Base-by-base conservation (phyloP, 2,888 invertebrate species). In the Sminthurinus aureus region DNA sequence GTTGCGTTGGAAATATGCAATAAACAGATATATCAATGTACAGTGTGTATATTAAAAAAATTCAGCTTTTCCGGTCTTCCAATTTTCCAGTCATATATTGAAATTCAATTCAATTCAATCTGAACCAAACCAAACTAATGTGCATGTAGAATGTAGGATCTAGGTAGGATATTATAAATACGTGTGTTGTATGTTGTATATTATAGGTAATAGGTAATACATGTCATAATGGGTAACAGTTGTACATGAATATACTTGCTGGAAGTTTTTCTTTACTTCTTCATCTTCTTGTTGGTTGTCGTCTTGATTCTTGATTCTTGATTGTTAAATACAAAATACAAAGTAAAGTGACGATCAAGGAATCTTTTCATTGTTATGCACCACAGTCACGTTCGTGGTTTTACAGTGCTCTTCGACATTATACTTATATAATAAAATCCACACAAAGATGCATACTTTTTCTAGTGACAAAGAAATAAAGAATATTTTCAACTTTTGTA, bases 361-460 rank as follows among this genome's bases (percentile, higher is more conserved):
- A 74, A 81, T 81, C 73, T 52, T 74, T 81, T 64, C 73, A 73
- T 84, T 81, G 73, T 76, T 84, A 52, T 81, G 81, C 73, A 81
- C 71, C 77, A 79, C 22, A 80, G 83, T 84, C 84, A 84, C 84
- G 84, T 84, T 84, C 84, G 71, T 81, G 81, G 78, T 84, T 38
- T 81, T 80, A 84, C 77, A 81, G 58, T 67, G 71, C 77, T 81
- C 64, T 58, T 22, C 79, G 4, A 15, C 26, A 38, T 75, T 13
- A 38, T 38, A 38, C 38, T 38, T n/a, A n/a, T n/a, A n/a, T n/a
- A n/a, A n/a, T n/a, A n/a, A 38, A 6, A 38, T 38, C 3, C 38
- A 38, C 4, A 20, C n/a, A 71, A 13, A 71, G 71, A 24, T 12
- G 13, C 12, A 71, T 52, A 58, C 58, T 58, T 58, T 38, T 38